Evolutionary conservation across 92 coral and sea anemone species (phyloP), one percentile per base, ranked within the genome.

Genomic region (Actinernus sp.): DNA sequence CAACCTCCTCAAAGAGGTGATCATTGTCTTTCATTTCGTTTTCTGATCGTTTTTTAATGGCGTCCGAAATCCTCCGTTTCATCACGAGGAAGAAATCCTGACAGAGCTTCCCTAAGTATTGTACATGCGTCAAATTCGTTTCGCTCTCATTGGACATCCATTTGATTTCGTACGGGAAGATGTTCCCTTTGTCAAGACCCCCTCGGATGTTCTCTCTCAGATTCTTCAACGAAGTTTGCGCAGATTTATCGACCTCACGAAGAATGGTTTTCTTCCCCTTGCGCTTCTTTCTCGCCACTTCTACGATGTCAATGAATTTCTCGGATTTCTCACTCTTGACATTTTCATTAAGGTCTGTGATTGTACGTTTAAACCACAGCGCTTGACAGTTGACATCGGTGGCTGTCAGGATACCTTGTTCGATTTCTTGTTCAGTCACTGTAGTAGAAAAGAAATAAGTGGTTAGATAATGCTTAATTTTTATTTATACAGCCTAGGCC

Each of bases 291-390:
- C 68, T 52, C 43, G 58, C 49, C 8, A 71, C 65, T 34, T 78
- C 92, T 43, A 61, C 73, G 9, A 85, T 81, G 77, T 90, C 97
- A 4, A 87, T 66, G 77, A 84, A 88, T 46, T 68, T 79, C 41
- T 59, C 86, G 4, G 93, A 83, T 22, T 74, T 74, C 20, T 69
- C 81, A 58, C 61, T 81, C 43, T 55, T 77, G 12, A 71, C 58
- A 72, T 85, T 82, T 28, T 87, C 95, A 27, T 76, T 66, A 41
- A 87, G 50, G 43, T 79, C 88, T 19, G 82, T 79, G 68, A 81
- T 76, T 22, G 55, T 84, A 12, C 97, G 91, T 48, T 88, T 79
- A 52, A 90, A 78, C 99, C 97, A 95, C 19, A 90, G 53, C 11
- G 82, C 63, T 14, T 73, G 48, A 24, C 88, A 55, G 61, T 73